Evolutionary conservation across 1,140 invertebrate species (phyloP).

Genomic region (Drosophila ercepeae): DNA sequence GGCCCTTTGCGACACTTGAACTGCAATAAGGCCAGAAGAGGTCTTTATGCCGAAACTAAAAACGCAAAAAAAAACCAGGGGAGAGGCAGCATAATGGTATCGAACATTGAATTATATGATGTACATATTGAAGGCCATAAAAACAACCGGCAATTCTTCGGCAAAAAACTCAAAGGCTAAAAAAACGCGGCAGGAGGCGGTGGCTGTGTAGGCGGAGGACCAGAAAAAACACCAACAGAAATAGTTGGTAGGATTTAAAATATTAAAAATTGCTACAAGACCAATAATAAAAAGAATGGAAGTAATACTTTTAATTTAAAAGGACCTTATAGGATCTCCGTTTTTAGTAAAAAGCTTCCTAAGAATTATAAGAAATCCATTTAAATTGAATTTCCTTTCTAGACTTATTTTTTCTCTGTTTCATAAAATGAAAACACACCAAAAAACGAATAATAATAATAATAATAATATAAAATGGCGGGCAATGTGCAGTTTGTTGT

Average conservation of each 20-base stretch:
- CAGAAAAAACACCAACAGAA: slow-evolving; percentile 28
- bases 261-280: slow-evolving; percentile 32
- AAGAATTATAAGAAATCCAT: no score
- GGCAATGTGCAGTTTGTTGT: slow-evolving; percentile 45
- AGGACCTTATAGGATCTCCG: no score
- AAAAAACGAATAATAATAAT: slow-evolving; percentile 69
- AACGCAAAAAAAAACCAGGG: background rate
- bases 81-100: slow-evolving; percentile 30
- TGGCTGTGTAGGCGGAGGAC: background rate
- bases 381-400: slow-evolving; percentile 3
- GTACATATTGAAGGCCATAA: slow-evolving; percentile 41
- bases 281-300: slow-evolving; percentile 9
- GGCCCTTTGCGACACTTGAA: slow-evolving; percentile 46
- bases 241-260: slow-evolving; percentile 36
- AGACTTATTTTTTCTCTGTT: slow-evolving; percentile 20
- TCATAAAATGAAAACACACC: slow-evolving; percentile 34
- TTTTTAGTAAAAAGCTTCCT: no score
- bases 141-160: slow-evolving; percentile 31
- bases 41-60: slow-evolving; percentile 5
- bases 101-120: slow-evolving; percentile 47
- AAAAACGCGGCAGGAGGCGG: background rate
- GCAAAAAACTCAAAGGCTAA: slow-evolving; percentile 10
- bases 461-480: slow-evolving; percentile 64
- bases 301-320: background rate
- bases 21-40: slow-evolving; percentile 13